phyloP scores from a whole-genome alignment of 2,797 vertebrate species.

The Enteromius anoplus region DNA sequence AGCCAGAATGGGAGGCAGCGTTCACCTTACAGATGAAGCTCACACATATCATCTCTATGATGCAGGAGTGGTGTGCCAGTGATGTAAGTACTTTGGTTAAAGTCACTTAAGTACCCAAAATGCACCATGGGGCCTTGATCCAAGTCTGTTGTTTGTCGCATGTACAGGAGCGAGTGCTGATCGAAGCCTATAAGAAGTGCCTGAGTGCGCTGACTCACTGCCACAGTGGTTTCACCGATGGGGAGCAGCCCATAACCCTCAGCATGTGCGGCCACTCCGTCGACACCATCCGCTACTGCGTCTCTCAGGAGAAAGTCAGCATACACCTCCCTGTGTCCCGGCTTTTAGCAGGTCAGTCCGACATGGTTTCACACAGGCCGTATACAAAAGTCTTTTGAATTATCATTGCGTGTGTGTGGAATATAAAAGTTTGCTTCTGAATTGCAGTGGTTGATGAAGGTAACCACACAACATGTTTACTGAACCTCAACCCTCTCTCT shows the following conservation, averaged over 20 bases:
- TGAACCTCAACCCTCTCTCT: not conserved
- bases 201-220: conserved; percentile 86
- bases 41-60: conserved; percentile 96
- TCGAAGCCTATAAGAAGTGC: conserved; percentile 93
- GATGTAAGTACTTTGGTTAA: conserved; percentile 80
- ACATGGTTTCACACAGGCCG: not conserved
- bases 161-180: conserved; percentile 87
- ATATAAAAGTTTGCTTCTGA: not conserved
- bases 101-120: conserved; percentile 12
- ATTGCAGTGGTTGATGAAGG: not conserved
- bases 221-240: conserved; percentile 89
- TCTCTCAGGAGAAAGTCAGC: conserved; percentile 97
- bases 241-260: conserved; percentile 92
- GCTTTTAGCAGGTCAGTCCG: conserved; percentile 88
- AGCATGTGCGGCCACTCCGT: conserved; percentile 90
- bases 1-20: conserved; percentile 98
- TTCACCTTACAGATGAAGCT: conserved; percentile 97
- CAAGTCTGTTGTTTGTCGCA: conserved; percentile 33
- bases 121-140: conserved; percentile 57
- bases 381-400: not conserved
- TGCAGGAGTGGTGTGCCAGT: conserved; percentile 94
- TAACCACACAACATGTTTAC: not conserved
- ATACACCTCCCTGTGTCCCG: conserved; percentile 95
- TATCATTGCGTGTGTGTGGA: not conserved
- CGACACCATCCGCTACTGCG: conserved; percentile 94